Conservation (phyloP, 2,888 invertebrate genomes). For the Lepidocyrtoides sp. region DNA sequence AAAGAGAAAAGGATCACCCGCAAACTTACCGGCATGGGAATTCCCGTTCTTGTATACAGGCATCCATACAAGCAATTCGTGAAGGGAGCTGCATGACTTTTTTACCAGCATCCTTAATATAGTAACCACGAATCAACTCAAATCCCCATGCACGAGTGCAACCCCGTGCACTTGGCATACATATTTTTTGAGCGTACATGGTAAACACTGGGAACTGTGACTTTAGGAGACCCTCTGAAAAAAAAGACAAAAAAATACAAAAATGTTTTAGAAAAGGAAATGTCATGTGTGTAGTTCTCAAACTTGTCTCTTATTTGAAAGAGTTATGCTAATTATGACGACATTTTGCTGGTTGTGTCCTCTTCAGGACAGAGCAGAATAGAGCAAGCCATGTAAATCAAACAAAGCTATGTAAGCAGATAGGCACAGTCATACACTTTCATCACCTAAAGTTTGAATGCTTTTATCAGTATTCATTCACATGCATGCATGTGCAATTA, state of each 20-base stretch:
- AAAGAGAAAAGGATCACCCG: conserved; percentile 74
- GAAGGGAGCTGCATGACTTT: conserved; percentile 85
- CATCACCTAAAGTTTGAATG: too few species aligned
- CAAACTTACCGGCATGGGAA: conserved; percentile 87
- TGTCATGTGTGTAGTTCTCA: conserved; percentile 5
- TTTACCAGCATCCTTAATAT: conserved; percentile 85
- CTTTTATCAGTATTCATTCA: too few species aligned
- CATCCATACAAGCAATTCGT: conserved; percentile 86
- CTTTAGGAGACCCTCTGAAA: conserved; percentile 86
- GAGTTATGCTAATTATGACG: neutral
- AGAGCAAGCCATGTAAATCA: too few species aligned
- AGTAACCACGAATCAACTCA: conserved; percentile 86
- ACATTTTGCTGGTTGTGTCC: neutral
- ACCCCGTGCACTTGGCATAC: conserved; percentile 85
- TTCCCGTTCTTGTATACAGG: conserved; percentile 86
- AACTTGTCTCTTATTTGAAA: conserved; percentile 1
- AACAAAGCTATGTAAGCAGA: too few species aligned
- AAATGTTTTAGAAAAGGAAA: conserved; percentile 20
- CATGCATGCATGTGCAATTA: too few species aligned
- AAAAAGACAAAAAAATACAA: conserved; percentile 67
- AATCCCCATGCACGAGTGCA: conserved; percentile 87
- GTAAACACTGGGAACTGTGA: conserved; percentile 87
- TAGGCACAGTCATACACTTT: too few species aligned
- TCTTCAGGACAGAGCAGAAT: too few species aligned
- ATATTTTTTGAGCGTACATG: conserved; percentile 86